phyloP scores from a whole-genome alignment of 2,797 vertebrate genomes.

The Coccyzus lansbergi region DNA sequence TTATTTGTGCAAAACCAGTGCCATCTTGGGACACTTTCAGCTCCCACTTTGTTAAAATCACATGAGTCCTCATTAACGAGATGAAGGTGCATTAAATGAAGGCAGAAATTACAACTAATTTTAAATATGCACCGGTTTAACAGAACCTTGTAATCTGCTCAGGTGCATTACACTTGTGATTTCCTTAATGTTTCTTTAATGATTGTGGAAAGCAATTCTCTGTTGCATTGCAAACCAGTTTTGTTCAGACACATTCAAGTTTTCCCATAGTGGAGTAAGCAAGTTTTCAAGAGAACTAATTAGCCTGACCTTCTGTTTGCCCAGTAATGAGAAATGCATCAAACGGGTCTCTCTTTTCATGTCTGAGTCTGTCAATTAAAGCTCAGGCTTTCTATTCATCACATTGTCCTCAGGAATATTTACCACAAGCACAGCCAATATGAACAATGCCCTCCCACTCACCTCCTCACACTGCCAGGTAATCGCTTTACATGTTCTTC shows the following conservation, averaged over 20 bases:
- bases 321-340: constrained; percentile 51
- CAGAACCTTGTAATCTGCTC: constrained; percentile 52
- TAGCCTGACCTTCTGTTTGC: constrained; percentile 57
- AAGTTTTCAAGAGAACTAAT: constrained; percentile 65
- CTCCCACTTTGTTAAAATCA: constrained; percentile 1
- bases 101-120: constrained; percentile 25
- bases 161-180: constrained; percentile 55
- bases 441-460: neutral
- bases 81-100: constrained; percentile 33
- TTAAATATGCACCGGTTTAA: constrained; percentile 31
- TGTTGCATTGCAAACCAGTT: constrained; percentile 43
- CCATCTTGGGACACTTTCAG: neutral
- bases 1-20: neutral
- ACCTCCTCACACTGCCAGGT: constrained; percentile 23
- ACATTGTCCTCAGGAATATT: constrained; percentile 21
- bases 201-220: constrained; percentile 48
- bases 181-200: constrained; percentile 60
- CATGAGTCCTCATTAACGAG: constrained; percentile 32
- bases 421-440: neutral
- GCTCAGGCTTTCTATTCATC: neutral
- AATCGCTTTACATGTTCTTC: constrained; percentile 47
- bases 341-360: constrained; percentile 34
- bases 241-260: constrained; percentile 39
- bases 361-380: constrained; percentile 28
- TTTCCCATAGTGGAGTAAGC: constrained; percentile 20